Percentiles rank a stretch among this genome's conserved stretches.
Evolutionary conservation across 1,140 invertebrate species (phyloP).

Genomic region (Metaphire vulgaris): DNA sequence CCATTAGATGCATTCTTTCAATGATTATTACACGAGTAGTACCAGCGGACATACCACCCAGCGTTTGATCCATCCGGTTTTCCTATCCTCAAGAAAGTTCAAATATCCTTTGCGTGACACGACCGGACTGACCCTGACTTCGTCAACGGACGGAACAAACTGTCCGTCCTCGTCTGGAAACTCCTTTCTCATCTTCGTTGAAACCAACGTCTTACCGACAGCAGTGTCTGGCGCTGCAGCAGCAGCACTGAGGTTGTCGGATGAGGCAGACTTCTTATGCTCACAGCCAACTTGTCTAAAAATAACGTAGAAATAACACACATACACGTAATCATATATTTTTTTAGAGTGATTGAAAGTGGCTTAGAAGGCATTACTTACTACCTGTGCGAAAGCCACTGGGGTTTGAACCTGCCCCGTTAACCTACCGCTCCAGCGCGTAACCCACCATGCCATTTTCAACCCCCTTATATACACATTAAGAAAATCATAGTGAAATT

Average conservation of each 20-base stretch:
- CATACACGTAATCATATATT: too few relatives aligned
- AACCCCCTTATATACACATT: too few relatives aligned
- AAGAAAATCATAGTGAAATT: too few relatives aligned
- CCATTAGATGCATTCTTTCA: too few relatives aligned
- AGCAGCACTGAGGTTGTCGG: conserved; percentile 18
- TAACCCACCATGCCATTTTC: too few relatives aligned
- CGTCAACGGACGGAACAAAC: conserved; percentile 91
- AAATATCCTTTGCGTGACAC: conserved; percentile 92
- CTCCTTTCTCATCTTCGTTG: background rate
- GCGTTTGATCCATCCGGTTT: conserved; percentile 91
- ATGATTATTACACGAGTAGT: too few relatives aligned
- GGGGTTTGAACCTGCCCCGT: too few relatives aligned
- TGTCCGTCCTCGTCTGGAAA: conserved; percentile 54
- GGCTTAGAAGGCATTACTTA: too few relatives aligned
- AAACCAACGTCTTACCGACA: background rate
- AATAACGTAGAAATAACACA: background rate
- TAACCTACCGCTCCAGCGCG: too few relatives aligned
- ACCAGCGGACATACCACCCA: conserved; percentile 96
- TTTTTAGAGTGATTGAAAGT: too few relatives aligned
- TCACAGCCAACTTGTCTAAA: background rate
- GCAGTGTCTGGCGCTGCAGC: too few relatives aligned
- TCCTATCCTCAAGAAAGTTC: conserved; percentile 93
- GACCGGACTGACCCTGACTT: conserved; percentile 92
- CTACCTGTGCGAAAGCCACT: too few relatives aligned
- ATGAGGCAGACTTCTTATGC: conserved; percentile 12